Base-by-base conservation (phyloP, 2,797 vertebrate species). In the Delichon dasypus region DNA sequence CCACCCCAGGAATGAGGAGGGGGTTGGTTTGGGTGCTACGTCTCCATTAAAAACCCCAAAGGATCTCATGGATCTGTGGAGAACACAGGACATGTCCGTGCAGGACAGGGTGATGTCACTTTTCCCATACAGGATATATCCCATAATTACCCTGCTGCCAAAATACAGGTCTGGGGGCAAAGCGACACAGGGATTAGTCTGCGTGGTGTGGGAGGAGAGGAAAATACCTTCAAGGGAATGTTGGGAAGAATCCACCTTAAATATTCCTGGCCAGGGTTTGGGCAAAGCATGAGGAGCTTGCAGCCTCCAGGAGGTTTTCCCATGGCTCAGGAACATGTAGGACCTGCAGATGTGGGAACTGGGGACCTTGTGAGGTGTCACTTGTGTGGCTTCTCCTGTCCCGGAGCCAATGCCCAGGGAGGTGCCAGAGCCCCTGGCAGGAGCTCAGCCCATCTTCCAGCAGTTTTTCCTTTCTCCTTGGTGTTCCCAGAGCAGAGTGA, bases 341-440 rank as follows among this genome's bases (percentile, higher is more conserved):
- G 53, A 21, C 3, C 1, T 0, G 0, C 9, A 6, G 10, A 27
- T 54, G 36, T 0, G 16, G 53, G 36, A 40, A 1, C 0, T 10
- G 25, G 30, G 55, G 23, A 5, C 20, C 2, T 18, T 0, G 1
- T 4, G 23, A 48, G 34, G 20, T 68, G 25, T 17, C 29, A 1
- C 14, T 5, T 0, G 2, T 11, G 40, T 21, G 48, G 5, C 7
- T 42, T 36, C 44, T 80, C 20, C 50, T 23, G n/a, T 17, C n/a
- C 54, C 1, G 0, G 26, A 58, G 40, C 21, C 34, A 45, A 15
- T 51, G 40, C 19, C 13, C 42, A 26, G 30, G 0, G 3, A 40
- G 60, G 14, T 36, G 38, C 30, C 3, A 18, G 36, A 55, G 13
- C 10, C 48, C 44, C 61, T 27, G 53, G n/a, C 22, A 54, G 75